These are phyloP conservation scores for Serinus canaria DNA, from an alignment of 2,113 vertebrate genomes.

Conservation along the genomic window DNA sequence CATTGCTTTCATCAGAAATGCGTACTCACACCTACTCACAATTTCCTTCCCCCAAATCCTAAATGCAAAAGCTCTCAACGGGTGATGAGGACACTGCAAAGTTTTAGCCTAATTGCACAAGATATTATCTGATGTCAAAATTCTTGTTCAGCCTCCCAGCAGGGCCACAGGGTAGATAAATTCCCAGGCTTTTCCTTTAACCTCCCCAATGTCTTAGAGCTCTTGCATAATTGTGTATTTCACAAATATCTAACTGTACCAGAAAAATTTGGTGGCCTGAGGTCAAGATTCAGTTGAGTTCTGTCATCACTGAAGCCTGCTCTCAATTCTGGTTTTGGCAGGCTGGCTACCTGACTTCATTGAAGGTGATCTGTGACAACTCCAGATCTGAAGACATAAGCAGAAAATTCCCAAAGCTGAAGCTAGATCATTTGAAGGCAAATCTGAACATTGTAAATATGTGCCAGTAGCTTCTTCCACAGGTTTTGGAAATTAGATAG, in stretches of 20 bases:
- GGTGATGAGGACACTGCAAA: not conserved
- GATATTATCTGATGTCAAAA: not conserved
- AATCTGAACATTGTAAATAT: not conserved
- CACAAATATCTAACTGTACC: not conserved
- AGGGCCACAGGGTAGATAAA: not conserved
- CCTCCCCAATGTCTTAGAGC: not conserved
- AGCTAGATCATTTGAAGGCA: not conserved
- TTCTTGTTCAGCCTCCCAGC: not conserved
- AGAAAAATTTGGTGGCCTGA: not conserved
- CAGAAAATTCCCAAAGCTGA: not conserved
- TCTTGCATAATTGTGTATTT: not conserved
- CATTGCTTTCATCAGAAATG: rapidly evolving
- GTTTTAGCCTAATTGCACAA: not conserved
- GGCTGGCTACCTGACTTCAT: not conserved
- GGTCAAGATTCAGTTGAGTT: not conserved
- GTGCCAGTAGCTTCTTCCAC: not conserved
- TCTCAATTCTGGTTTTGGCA: not conserved
- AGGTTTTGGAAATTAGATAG: not conserved
- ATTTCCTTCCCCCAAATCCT: not conserved
- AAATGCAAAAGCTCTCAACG: not conserved
- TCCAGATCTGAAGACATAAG: not conserved
- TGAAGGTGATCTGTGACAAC: not conserved
- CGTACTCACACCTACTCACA: rapidly evolving
- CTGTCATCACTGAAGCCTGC: not conserved
- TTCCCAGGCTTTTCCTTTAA: conserved; percentile 5